Percentiles rank a stretch among this genome's conserved stretches.
phyloP scores from a whole-genome alignment of 1,140 invertebrate species.

The Teleopsis dalmanni region DNA sequence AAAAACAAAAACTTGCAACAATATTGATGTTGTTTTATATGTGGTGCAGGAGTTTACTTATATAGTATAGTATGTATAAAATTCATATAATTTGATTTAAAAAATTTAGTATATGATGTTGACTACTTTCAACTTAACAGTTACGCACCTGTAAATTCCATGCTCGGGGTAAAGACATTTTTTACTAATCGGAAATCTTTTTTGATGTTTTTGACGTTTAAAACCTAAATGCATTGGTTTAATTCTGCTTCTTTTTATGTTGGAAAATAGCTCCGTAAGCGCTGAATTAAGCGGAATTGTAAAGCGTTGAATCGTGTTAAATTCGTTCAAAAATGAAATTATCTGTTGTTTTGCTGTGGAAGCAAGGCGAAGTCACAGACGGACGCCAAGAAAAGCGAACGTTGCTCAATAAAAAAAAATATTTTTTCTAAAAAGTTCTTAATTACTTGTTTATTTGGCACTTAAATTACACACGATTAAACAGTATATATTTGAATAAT shows the following conservation, averaged over 20 bases:
- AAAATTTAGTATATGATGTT: not conserved
- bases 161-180: constrained; percentile 55
- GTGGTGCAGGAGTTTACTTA: not conserved
- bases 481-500: no score
- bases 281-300: constrained; percentile 15
- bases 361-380: no score
- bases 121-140: not conserved
- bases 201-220: constrained; percentile 44
- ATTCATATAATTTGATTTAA: not conserved
- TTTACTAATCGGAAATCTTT: constrained; percentile 41
- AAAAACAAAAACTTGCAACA: no score
- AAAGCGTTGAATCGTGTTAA: no score
- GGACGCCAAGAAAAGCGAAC: no score
- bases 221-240: constrained; percentile 47
- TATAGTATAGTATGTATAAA: not conserved
- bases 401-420: no score
- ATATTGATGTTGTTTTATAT: no score
- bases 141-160: constrained; percentile 50
- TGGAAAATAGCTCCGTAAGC: constrained; percentile 14
- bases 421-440: no score
- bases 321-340: no score
- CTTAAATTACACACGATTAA: no score
- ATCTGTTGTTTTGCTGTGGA: no score
- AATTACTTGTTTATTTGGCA: no score
- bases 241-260: constrained; percentile 25